Evolutionary conservation across 2,797 vertebrate species (phyloP).

Genomic region (Nyctibius grandis): DNA sequence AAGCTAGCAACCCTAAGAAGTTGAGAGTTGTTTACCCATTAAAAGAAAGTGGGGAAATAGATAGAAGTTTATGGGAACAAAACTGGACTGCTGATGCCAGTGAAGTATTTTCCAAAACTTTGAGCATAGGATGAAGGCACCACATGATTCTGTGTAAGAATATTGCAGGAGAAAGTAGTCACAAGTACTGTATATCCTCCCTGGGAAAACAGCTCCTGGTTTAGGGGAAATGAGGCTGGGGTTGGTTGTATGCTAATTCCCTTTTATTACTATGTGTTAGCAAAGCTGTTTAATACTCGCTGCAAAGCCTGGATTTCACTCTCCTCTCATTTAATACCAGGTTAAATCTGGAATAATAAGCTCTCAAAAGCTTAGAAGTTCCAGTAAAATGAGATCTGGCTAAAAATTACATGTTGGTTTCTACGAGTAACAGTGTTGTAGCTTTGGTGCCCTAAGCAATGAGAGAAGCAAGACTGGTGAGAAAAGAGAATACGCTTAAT

Average conservation of each 20-base stretch:
- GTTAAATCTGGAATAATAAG: conserved; percentile 45
- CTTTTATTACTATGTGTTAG: conserved; percentile 9
- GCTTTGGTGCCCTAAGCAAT: neutral
- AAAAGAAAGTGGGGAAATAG: neutral
- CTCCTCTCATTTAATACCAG: conserved; percentile 22
- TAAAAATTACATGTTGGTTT: conserved; percentile 11
- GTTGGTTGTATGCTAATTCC: conserved; percentile 5
- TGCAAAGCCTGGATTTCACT: conserved; percentile 44
- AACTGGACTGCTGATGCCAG: neutral
- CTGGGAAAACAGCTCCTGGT: conserved; percentile 6
- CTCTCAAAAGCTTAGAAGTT: conserved; percentile 47
- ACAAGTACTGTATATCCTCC: conserved; percentile 13
- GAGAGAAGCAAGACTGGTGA: neutral
- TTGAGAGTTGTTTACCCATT: neutral
- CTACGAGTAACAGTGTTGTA: neutral
- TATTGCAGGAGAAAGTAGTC: conserved; percentile 7
- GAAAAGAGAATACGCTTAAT: neutral
- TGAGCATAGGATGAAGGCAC: neutral
- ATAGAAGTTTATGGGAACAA: conserved; percentile 44
- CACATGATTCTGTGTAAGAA: neutral
- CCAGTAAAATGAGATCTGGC: conserved; percentile 54
- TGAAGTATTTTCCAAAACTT: conserved; percentile 9
- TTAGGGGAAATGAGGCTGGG: conserved; percentile 1
- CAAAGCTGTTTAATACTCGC: conserved; percentile 41
- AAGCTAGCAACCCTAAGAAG: neutral